Conservation (phyloP, 2,797 vertebrate species). For the Cryptoprocta ferox region DNA sequence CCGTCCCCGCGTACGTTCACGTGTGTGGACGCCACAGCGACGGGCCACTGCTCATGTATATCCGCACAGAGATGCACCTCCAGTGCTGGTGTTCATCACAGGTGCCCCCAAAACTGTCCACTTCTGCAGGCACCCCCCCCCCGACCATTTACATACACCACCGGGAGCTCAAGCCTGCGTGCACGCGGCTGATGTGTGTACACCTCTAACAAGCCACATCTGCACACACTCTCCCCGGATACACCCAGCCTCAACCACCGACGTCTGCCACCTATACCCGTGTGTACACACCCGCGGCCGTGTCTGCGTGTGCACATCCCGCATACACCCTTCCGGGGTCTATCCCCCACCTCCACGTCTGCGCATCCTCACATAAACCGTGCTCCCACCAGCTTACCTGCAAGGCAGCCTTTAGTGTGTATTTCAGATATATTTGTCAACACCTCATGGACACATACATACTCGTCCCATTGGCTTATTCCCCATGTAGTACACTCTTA, state of each 20-base stretch:
- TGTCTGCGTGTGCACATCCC: background rate
- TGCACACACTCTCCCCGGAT: background rate
- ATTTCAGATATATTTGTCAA: background rate
- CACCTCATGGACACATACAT: background rate
- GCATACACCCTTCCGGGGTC: too few relatives aligned
- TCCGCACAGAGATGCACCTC: too few relatives aligned
- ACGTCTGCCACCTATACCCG: background rate
- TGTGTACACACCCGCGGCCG: fast-evolving
- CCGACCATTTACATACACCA: background rate
- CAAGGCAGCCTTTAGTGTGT: background rate
- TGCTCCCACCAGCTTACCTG: background rate
- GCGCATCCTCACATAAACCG: background rate
- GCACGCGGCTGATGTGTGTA: background rate
- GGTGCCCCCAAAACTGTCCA: background rate
- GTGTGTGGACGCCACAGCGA: fast-evolving
- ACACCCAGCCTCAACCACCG: background rate
- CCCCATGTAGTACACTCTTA: background rate
- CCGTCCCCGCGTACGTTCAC: background rate
- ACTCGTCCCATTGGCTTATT: background rate
- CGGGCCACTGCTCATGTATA: background rate
- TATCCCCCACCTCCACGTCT: fast-evolving
- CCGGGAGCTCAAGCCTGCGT: background rate
- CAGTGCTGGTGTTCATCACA: background rate
- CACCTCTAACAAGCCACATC: background rate
- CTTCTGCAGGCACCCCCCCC: fast-evolving